A percentile compares a stretch with the other conserved stretches of the same genome.
Evolutionary conservation across 2,888 invertebrate species (phyloP).

Genomic region (Rhagophthalmus giganteus): DNA sequence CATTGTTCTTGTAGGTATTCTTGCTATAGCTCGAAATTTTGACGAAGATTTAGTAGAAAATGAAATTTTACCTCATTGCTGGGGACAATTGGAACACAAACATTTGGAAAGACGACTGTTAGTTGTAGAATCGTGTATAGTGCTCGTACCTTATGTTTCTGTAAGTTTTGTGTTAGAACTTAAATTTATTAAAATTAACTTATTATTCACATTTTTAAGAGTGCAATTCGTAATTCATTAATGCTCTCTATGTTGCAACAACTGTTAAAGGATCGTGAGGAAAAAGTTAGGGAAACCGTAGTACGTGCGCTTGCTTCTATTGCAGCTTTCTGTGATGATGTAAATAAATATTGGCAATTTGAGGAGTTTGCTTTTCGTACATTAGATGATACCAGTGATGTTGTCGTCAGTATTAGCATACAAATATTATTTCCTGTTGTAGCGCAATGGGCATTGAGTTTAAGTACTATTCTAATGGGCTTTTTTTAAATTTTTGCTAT

Average conservation of each 20-base stretch:
- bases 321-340: conserved; percentile 65
- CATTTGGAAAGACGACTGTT: conserved; percentile 67
- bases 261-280: conserved; percentile 70
- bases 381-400: conserved; percentile 61
- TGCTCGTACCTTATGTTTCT: conserved; percentile 66
- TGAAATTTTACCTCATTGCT: conserved; percentile 71
- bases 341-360: conserved; percentile 65
- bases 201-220: conserved; percentile 47
- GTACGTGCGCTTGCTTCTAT: conserved; percentile 65
- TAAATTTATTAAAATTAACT: not conserved
- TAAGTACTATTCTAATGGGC: conserved; percentile 38
- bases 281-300: conserved; percentile 63
- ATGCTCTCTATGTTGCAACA: conserved; percentile 73
- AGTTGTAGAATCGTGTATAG: conserved; percentile 70
- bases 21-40: conserved; percentile 56
- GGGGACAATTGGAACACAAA: conserved; percentile 72
- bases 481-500: not conserved
- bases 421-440: conserved; percentile 64
- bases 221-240: conserved; percentile 66
- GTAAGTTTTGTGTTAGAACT: too few relatives aligned
- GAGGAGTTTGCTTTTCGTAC: conserved; percentile 63
- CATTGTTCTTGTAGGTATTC: conserved; percentile 53
- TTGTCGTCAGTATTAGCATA: conserved; percentile 59
- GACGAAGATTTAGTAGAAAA: conserved; percentile 62
- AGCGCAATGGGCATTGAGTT: conserved; percentile 63